Evolutionary conservation across 2,888 invertebrate species (phyloP), one percentile per base, ranked within the genome.

Genomic region (Yponomeuta sedellus): DNA sequence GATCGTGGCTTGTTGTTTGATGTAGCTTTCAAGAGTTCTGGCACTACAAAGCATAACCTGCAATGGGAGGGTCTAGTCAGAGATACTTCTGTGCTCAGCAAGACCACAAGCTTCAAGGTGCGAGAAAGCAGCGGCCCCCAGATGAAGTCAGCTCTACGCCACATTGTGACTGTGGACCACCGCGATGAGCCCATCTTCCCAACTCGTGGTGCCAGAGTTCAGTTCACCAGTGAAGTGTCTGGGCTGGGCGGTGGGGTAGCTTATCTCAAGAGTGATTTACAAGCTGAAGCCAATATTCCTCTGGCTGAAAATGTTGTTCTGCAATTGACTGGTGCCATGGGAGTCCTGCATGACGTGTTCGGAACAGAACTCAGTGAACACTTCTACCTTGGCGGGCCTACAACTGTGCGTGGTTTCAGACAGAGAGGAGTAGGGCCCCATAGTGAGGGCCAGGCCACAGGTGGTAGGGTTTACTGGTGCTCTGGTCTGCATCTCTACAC

Each of bases 211-310:
- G 82, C 93, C 8, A 88, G 95, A 71, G 82, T 96, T 8, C 95
- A 95, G 86, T 91, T 96, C 68, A 93, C 93, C 6, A 94, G 96
- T 74, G 99, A 99, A 86, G 92, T 96, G 74, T 97, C 98, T 34
- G 95, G 98, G 0, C 81, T 98, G 8, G 98, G 98, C 11, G 99
- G 99, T 2, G 96, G 98, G 79, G 94, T 98, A n/a, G 95, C 96
- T 19, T 97, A 97, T 81, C 79, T 97, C 39, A 97, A 97, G 86
- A 96, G 96, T 71, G 97, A 97, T 70, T 73, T 89, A 56, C 77
- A 79, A 64, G 80, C 83, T 19, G 85, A 92, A 76, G 78, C 78
- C 52, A 90, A 89, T 69, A 69, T 75, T 52, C 70, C 77, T 16
- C 22, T 85, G 0, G 67, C 72, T 0, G 77, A 79, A 0, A 71